Percentiles rank a stretch among this genome's conserved stretches.
phyloP scores from a whole-genome alignment of 2,113 vertebrate species.

The Stegastes partitus region DNA sequence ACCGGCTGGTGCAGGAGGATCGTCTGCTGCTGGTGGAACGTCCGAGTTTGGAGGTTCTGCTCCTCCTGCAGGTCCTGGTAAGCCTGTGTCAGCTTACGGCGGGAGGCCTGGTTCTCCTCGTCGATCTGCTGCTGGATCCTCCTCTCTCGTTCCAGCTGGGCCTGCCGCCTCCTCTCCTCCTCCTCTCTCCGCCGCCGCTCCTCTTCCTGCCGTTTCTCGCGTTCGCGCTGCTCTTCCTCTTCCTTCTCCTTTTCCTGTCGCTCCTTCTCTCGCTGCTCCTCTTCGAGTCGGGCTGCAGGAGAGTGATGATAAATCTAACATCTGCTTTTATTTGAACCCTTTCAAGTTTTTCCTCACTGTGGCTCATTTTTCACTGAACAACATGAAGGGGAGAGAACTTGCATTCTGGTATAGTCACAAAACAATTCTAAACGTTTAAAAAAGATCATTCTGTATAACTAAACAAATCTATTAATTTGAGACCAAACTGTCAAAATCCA shows the following conservation, averaged over 20 bases:
- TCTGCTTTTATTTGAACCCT: too few relatives aligned
- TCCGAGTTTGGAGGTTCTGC: background rate
- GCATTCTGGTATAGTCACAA: too few relatives aligned
- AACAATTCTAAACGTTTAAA: too few relatives aligned
- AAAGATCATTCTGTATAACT: too few relatives aligned
- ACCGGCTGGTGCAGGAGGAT: background rate
- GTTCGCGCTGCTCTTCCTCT: too few relatives aligned
- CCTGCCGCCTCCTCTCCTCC: background rate
- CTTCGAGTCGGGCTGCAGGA: conserved; percentile 4
- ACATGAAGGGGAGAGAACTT: too few relatives aligned
- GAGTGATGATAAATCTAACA: background rate
- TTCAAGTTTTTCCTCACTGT: too few relatives aligned
- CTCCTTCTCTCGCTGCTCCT: conserved; percentile 1
- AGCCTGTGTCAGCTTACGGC: background rate
- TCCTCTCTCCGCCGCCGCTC: too few relatives aligned
- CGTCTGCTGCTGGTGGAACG: background rate
- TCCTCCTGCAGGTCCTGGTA: background rate
- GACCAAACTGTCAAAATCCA: too few relatives aligned
- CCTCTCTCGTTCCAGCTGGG: background rate
- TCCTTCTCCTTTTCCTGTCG: background rate
- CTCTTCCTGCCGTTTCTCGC: background rate
- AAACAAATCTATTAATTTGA: too few relatives aligned
- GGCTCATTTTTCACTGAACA: too few relatives aligned
- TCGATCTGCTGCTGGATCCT: conserved; percentile 18
- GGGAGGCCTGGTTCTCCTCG: background rate